Conservation (phyloP, 2,888 invertebrate genomes). For the Drosophila kanekoi region DNA sequence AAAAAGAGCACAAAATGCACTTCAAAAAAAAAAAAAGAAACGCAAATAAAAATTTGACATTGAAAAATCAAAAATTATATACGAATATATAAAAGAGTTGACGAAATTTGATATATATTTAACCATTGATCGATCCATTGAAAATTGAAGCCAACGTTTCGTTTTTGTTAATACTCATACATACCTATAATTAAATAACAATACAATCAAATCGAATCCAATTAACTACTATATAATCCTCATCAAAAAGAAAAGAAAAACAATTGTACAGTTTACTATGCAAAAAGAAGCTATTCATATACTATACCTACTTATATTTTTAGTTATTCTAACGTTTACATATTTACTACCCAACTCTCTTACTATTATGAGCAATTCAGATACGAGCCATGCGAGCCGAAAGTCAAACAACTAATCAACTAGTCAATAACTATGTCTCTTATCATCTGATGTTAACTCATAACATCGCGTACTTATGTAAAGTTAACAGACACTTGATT, state of each 20-base stretch:
- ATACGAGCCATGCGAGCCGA: conserved; percentile 39
- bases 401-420: conserved; percentile 9
- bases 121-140: conserved; percentile 35
- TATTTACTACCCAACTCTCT: conserved; percentile 24
- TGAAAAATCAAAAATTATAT: conserved; percentile 15
- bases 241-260: conserved; percentile 47
- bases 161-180: conserved; percentile 57
- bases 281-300: conserved; percentile 46
- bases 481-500: neutral
- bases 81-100: conserved; percentile 12
- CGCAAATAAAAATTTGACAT: conserved; percentile 35
- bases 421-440: conserved; percentile 1
- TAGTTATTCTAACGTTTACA: conserved; percentile 31
- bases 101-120: conserved; percentile 37
- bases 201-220: conserved; percentile 49
- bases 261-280: conserved; percentile 51
- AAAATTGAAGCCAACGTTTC: conserved; percentile 53
- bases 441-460: neutral
- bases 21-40: conserved; percentile 51
- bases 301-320: conserved; percentile 25
- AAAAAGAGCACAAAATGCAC: conserved; percentile 55
- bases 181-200: conserved; percentile 47
- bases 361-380: conserved; percentile 21
- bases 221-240: conserved; percentile 41
- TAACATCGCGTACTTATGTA: neutral